Base-by-base conservation (phyloP, 2,888 invertebrate species). In the Epsilonema sp. region DNA sequence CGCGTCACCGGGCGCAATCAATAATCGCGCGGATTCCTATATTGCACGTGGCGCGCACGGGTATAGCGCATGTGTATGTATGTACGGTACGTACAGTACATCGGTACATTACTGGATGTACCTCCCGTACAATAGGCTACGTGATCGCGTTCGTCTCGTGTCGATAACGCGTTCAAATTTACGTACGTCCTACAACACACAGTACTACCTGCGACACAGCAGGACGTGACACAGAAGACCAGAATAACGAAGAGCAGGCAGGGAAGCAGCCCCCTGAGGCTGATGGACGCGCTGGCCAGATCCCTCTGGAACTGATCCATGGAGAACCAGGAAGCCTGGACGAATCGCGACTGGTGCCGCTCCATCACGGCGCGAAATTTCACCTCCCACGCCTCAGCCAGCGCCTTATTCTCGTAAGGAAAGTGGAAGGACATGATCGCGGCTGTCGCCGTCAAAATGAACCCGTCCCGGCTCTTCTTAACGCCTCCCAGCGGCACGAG, bases 151-250 rank as follows among this genome's bases (percentile, higher is more conserved):
- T n/a, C n/a, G n/a, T n/a, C n/a, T n/a, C n/a, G n/a, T n/a, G n/a
- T n/a, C n/a, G n/a, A n/a, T n/a, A n/a, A n/a, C n/a, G n/a, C n/a
- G n/a, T n/a, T n/a, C n/a, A n/a, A n/a, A n/a, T n/a, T n/a, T n/a
- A n/a, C n/a, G n/a, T n/a, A n/a, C n/a, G n/a, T n/a, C n/a, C n/a
- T n/a, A n/a, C n/a, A n/a, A n/a, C n/a, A n/a, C n/a, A n/a, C n/a
- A n/a, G n/a, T n/a, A n/a, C n/a, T n/a, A n/a, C n/a, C n/a, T n/a
- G n/a, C n/a, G 83, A 87, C 85, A 82, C 84, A 83, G 63, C 85
- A 84, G 0, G 85, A 84, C 5, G 82, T 73, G 36, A 80, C 65
- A 45, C 79, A 80, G 58, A 74, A 74, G 49, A 81, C 64, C 1
- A 80, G 79, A 83, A 87, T 85, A 45, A 86, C 75, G 49, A 79